phyloP scores from a whole-genome alignment of 2,888 invertebrate genomes.

The Selenia dentaria region DNA sequence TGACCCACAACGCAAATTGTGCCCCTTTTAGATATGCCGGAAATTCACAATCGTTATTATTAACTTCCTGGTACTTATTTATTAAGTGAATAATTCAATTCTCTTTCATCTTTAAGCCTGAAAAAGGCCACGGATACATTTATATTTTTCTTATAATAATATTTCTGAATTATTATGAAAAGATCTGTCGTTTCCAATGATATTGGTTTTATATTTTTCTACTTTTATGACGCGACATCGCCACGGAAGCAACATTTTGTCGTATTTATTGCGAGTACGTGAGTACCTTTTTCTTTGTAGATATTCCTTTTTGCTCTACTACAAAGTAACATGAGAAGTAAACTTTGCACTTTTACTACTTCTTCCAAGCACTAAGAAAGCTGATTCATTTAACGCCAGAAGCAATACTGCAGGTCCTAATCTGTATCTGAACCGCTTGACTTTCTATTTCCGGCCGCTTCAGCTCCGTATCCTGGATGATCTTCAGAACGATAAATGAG shows the following conservation, averaged over 20 bases:
- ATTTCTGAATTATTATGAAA: neutral
- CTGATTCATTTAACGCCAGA: slow-evolving; percentile 18
- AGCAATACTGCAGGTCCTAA: slow-evolving; percentile 15
- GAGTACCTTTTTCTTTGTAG: slow-evolving; percentile 8
- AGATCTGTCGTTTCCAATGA: no score
- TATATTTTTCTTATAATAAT: neutral
- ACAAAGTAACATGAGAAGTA: slow-evolving; percentile 26
- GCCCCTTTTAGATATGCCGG: no score
- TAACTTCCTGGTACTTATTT: no score
- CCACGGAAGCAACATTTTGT: slow-evolving; percentile 12
- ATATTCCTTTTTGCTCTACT: slow-evolving; percentile 1
- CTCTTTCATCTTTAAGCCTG: neutral
- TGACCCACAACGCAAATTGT: no score
- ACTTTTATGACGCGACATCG: slow-evolving; percentile 9
- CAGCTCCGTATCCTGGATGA: slow-evolving; percentile 60
- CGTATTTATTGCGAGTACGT: slow-evolving; percentile 5
- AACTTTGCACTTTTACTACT: slow-evolving; percentile 29
- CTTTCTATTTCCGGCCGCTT: slow-evolving; percentile 71
- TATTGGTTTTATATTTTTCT: slow-evolving; percentile 10
- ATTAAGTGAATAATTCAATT: neutral
- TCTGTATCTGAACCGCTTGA: slow-evolving; percentile 61
- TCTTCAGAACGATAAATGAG: slow-evolving; percentile 64
- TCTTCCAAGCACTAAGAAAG: slow-evolving; percentile 23
- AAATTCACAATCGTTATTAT: no score
- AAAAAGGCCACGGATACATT: neutral